Percentiles rank a stretch among this genome's conserved stretches.
phyloP scores from a whole-genome alignment of 2,113 vertebrate genomes.

The Sorex fumeus region DNA sequence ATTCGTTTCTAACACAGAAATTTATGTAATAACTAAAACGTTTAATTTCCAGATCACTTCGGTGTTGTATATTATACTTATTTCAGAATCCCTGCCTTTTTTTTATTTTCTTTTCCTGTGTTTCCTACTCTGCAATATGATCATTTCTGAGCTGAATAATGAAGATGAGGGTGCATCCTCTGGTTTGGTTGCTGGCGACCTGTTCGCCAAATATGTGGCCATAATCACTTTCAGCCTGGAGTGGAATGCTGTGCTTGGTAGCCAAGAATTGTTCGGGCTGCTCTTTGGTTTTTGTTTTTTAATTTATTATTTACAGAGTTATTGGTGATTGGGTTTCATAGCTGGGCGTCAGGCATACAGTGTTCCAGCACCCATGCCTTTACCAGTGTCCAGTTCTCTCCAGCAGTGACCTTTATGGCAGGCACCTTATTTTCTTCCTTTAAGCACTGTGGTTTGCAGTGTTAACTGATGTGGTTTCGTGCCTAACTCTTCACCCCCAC shows the following conservation, averaged over 20 bases:
- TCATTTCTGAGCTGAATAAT: background rate
- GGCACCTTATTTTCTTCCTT: too few species aligned
- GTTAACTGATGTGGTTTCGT: too few species aligned
- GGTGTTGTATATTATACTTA: background rate
- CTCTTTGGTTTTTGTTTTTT: too few species aligned
- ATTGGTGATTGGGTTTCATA: too few species aligned
- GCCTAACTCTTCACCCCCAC: too few species aligned
- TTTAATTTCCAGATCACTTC: slow-evolving; percentile 28
- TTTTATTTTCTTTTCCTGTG: slow-evolving; percentile 37
- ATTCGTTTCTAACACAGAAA: slow-evolving; percentile 32
- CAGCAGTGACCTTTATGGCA: too few species aligned
- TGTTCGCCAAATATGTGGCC: background rate
- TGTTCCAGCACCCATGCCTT: too few species aligned
- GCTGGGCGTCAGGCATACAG: too few species aligned
- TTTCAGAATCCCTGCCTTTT: slow-evolving; percentile 4
- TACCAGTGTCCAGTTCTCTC: too few species aligned
- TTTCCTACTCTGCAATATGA: background rate
- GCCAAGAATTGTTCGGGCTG: too few species aligned
- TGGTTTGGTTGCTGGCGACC: background rate
- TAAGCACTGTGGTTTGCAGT: too few species aligned
- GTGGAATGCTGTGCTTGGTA: background rate
- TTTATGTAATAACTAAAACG: background rate
- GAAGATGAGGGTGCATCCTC: slow-evolving; percentile 5
- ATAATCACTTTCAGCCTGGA: background rate
- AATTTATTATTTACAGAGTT: too few species aligned